Conservation (phyloP, 35 echinoderm and acorn worm genomes). For the Chiridota heheva region DNA sequence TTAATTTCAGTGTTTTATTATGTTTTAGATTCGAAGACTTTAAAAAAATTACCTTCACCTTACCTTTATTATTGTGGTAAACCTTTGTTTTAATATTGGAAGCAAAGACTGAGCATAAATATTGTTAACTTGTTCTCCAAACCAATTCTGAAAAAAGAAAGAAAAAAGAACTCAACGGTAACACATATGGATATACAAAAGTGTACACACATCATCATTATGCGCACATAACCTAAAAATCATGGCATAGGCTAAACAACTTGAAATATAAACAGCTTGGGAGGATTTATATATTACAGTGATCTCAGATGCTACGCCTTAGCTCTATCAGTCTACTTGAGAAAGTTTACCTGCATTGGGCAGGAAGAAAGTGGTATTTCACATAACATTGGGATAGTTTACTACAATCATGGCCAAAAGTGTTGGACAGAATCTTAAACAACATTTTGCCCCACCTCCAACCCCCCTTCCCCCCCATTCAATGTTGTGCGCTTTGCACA, state of each 20-base stretch:
- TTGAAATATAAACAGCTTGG: not conserved
- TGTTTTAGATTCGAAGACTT: too few relatives aligned
- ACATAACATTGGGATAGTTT: too few relatives aligned
- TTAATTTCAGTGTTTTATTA: too few relatives aligned
- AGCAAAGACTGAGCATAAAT: conserved; percentile 69
- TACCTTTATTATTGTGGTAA: conserved; percentile 44
- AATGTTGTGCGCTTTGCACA: too few relatives aligned
- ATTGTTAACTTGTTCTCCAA: conserved; percentile 77
- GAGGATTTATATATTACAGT: not conserved
- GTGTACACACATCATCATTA: not conserved
- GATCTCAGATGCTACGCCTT: not conserved
- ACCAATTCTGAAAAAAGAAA: conserved; percentile 81
- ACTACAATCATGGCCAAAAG: too few relatives aligned
- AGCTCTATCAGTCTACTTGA: too few relatives aligned
- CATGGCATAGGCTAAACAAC: not conserved
- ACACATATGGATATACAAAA: not conserved
- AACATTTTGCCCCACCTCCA: too few relatives aligned
- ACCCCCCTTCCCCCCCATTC: too few relatives aligned
- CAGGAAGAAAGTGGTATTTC: too few relatives aligned
- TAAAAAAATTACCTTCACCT: too few relatives aligned
- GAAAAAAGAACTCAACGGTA: not conserved
- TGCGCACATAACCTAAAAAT: not conserved
- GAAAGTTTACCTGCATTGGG: too few relatives aligned
- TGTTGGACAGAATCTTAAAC: too few relatives aligned
- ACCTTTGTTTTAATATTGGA: conserved; percentile 67